These are phyloP conservation scores for Ennomos quercinarius DNA, from an alignment of 2,888 invertebrate species.

Conservation along the genomic window DNA sequence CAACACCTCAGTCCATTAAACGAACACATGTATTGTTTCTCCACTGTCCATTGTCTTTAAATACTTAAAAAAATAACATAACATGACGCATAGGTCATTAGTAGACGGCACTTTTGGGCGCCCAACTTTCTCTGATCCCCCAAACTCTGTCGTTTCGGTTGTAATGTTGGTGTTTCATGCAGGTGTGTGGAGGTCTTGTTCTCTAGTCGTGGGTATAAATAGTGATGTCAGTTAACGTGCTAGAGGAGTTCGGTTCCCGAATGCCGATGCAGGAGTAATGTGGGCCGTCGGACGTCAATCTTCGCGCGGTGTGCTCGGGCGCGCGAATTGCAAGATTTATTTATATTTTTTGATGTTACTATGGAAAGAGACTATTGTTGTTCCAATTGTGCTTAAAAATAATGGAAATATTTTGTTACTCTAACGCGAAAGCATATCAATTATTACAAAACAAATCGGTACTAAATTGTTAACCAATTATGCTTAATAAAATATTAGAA, in stretches of 20 bases:
- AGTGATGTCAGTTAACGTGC: constrained; percentile 74
- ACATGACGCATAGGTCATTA: constrained; percentile 71
- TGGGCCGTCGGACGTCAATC: constrained; percentile 74
- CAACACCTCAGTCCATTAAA: constrained; percentile 38
- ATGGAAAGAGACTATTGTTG: background rate
- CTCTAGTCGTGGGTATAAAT: constrained; percentile 67
- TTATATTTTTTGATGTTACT: constrained; percentile 17
- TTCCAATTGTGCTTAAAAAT: background rate
- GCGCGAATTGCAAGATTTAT: constrained; percentile 12
- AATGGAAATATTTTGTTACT: too few relatives aligned
- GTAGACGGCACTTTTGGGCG: constrained; percentile 44
- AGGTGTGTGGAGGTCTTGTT: constrained; percentile 55
- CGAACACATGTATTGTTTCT: constrained; percentile 42
- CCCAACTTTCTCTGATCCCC: constrained; percentile 48
- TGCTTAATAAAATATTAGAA: too few relatives aligned
- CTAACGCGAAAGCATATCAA: too few relatives aligned
- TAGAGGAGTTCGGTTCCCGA: constrained; percentile 70
- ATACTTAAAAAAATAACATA: constrained; percentile 59
- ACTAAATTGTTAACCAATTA: too few relatives aligned
- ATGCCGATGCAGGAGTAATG: constrained; percentile 73
- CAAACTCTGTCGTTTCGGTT: constrained; percentile 13
- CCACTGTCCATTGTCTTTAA: constrained; percentile 59
- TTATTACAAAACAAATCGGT: too few relatives aligned
- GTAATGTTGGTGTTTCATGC: constrained; percentile 48
- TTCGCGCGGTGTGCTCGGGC: constrained; percentile 36